Evolutionary conservation across 2,797 vertebrate genomes (phyloP), one percentile per base, ranked within the genome.

Genomic region (Percopsis omiscomaycus): DNA sequence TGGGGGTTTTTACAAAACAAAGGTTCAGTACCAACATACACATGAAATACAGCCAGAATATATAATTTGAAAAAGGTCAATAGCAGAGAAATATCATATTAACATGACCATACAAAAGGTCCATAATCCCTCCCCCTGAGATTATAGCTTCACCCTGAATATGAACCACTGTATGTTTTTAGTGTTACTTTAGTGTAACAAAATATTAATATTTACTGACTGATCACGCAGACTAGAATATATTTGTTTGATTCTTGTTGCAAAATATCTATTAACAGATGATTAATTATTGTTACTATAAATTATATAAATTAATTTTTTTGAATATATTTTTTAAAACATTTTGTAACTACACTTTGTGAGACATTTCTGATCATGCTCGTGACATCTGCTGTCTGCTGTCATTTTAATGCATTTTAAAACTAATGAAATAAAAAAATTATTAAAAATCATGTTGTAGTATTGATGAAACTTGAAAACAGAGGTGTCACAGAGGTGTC

Each of bases 361-460:
- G 3, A 60, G 10, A 32, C 1, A 46, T 16, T 56, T 28, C 48
- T 70, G 30, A 44, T 28, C 14, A n/a, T 63, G 14, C 60, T 52
- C 78, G 71, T 77, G 45, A 62, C 12, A 57, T 3, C 22, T 68
- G 60, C 10, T 72, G 32, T 8, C 70, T 78, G 64, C 78, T 80
- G 56, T 58, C 32, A 61, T 61, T 67, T 70, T 59, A 75, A 66
- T 68, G 55, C 22, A 51, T 82, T 71, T 68, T 58, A 58, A 10
- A 66, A 59, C 51, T 66, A 66, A 11, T 64, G 1, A 57, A 82
- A 81, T 78, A 76, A 84, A 83, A 64, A 55, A n/a, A 46, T 52
- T 62, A 64, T 5, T 55, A 15, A 37, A 49, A 5, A 1, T 8
- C n/a, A 42, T 57, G 29, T 42, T 37, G 32, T 37, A 15, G 8